phyloP scores from a whole-genome alignment of 2,888 invertebrate genomes.

The Baronia brevicornis region DNA sequence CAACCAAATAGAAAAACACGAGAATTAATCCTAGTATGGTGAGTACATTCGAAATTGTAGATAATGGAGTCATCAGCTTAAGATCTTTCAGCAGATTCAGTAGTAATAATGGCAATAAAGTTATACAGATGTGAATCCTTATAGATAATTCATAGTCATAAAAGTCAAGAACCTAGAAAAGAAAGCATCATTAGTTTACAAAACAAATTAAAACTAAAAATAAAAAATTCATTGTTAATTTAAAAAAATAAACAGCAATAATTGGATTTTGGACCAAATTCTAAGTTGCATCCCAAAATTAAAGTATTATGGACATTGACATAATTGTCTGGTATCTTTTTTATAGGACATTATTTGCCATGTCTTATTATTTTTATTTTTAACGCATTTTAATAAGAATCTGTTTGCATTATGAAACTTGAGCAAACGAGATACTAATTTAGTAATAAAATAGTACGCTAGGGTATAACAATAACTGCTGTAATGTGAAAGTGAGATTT shows the following conservation, averaged over 20 bases:
- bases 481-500: too few relatives aligned
- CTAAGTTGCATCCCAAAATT: too few relatives aligned
- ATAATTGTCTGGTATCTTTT: too few relatives aligned
- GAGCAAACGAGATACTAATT: too few relatives aligned
- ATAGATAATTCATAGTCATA: conserved; percentile 47
- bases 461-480: too few relatives aligned
- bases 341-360: too few relatives aligned
- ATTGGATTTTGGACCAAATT: too few relatives aligned
- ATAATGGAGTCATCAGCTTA: conserved; percentile 85
- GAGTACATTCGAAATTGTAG: conserved; percentile 84
- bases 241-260: background rate
- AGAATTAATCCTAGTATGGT: conserved; percentile 83
- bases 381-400: too few relatives aligned
- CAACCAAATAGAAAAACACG: conserved; percentile 81
- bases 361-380: too few relatives aligned
- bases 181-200: background rate
- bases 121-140: conserved; percentile 73
- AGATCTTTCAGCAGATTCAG: conserved; percentile 82
- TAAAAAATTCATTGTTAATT: background rate
- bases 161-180: conserved; percentile 63
- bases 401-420: too few relatives aligned
- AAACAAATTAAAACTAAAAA: background rate
- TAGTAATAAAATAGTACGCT: too few relatives aligned
- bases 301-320: too few relatives aligned
- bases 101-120: conserved; percentile 76